These are phyloP conservation scores for Peribatodes rhomboidaria DNA, from an alignment of 2,888 invertebrate species.

Conservation along the genomic window DNA sequence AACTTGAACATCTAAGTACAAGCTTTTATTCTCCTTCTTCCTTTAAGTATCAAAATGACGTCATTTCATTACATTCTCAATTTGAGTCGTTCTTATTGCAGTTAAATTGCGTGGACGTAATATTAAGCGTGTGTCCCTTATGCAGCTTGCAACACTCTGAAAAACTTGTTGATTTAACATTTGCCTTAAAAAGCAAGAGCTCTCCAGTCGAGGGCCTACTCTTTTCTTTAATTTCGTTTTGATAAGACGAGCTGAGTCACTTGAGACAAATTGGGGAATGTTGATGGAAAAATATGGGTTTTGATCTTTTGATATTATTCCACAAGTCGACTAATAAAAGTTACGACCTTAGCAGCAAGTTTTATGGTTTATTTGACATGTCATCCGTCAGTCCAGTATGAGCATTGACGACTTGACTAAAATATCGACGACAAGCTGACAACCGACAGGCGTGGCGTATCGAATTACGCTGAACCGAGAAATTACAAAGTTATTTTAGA, in stretches of 20 bases:
- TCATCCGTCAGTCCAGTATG: slow-evolving; percentile 58
- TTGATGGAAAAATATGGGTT: slow-evolving; percentile 43
- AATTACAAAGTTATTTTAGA: slow-evolving; percentile 66
- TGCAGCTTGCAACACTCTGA: slow-evolving; percentile 68
- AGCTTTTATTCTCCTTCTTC: background rate
- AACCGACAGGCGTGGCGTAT: slow-evolving; percentile 73
- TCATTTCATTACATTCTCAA: slow-evolving; percentile 12
- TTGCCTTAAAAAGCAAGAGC: slow-evolving; percentile 71
- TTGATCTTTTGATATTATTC: slow-evolving; percentile 46
- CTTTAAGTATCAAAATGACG: slow-evolving; percentile 15
- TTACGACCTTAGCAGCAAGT: slow-evolving; percentile 49
- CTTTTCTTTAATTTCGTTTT: slow-evolving; percentile 68
- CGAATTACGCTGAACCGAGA: slow-evolving; percentile 71
- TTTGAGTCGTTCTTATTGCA: slow-evolving; percentile 46
- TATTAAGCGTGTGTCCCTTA: slow-evolving; percentile 55
- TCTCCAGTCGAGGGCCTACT: slow-evolving; percentile 57
- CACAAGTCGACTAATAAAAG: slow-evolving; percentile 48
- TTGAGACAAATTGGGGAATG: slow-evolving; percentile 56
- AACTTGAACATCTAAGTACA: background rate
- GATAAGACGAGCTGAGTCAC: slow-evolving; percentile 66
- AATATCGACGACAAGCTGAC: slow-evolving; percentile 77
- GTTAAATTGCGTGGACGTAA: slow-evolving; percentile 56
- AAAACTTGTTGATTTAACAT: slow-evolving; percentile 79
- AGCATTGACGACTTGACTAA: slow-evolving; percentile 70
- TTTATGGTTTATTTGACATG: slow-evolving; percentile 73